Conservation (phyloP, 1,140 invertebrate species). For the Ericerus pela region DNA sequence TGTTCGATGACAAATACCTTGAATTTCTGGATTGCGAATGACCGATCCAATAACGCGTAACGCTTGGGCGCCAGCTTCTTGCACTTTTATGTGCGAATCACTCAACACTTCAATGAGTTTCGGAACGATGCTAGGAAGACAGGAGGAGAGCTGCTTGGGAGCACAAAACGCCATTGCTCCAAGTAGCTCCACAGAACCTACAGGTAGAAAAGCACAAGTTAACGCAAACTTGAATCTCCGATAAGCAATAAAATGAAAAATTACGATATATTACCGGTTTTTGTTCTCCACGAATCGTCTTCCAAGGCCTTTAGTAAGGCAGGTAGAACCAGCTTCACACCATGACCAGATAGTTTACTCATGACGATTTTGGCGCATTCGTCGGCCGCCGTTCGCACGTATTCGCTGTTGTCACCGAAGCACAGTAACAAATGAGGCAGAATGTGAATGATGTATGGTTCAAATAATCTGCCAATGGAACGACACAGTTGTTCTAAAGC, state of each 20-base stretch:
- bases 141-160: conserved; percentile 93
- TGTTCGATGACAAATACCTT: conserved; percentile 40
- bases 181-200: conserved; percentile 85
- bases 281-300: conserved; percentile 97
- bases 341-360: conserved; percentile 89
- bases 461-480: conserved; percentile 88
- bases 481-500: conserved; percentile 91
- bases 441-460: conserved; percentile 96
- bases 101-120: conserved; percentile 92
- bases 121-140: conserved; percentile 95
- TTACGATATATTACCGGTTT: conserved; percentile 51
- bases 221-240: too few species aligned
- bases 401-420: conserved; percentile 88
- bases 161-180: conserved; percentile 97
- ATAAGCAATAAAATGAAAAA: background rate
- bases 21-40: conserved; percentile 96
- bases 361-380: conserved; percentile 91
- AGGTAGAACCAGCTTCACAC: conserved; percentile 84
- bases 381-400: conserved; percentile 80
- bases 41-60: conserved; percentile 93
- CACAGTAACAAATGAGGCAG: conserved; percentile 86
- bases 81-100: conserved; percentile 96
- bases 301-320: conserved; percentile 83
- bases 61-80: conserved; percentile 87
- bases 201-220: background rate